phyloP scores from a whole-genome alignment of 2,113 vertebrate genomes.

The Cepphus grylle region DNA sequence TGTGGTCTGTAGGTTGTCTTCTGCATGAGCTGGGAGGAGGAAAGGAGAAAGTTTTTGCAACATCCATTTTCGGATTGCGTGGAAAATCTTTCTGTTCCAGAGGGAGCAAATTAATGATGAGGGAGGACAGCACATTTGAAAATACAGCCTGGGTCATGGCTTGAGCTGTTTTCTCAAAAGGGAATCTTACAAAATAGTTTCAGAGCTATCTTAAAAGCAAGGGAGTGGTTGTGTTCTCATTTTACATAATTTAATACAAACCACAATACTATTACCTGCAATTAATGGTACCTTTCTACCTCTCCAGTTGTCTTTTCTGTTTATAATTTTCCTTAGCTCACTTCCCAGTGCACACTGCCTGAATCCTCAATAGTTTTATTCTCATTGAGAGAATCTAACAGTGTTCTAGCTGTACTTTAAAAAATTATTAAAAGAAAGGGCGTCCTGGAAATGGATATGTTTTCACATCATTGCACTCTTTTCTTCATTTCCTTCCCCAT shows the following conservation, averaged over 20 bases:
- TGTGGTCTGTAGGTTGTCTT: neutral
- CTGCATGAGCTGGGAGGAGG: neutral
- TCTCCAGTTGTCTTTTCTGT: neutral
- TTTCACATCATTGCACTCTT: neutral
- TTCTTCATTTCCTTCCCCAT: neutral
- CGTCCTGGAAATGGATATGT: neutral
- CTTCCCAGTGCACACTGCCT: neutral
- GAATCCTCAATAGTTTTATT: neutral
- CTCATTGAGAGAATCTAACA: neutral
- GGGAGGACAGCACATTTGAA: neutral
- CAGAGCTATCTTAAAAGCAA: neutral
- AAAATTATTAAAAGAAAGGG: neutral
- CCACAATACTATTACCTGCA: neutral
- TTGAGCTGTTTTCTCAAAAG: neutral
- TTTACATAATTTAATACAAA: neutral
- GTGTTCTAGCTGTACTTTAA: neutral
- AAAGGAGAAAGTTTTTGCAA: neutral
- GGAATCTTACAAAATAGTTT: neutral
- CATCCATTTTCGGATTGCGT: neutral
- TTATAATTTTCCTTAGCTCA: neutral
- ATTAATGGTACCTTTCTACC: neutral
- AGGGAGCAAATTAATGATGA: neutral
- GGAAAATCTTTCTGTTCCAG: neutral
- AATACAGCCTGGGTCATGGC: neutral
- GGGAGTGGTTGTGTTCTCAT: neutral